phyloP scores from a whole-genome alignment of 1,140 invertebrate species.

The Drosophila lacteicornis region DNA sequence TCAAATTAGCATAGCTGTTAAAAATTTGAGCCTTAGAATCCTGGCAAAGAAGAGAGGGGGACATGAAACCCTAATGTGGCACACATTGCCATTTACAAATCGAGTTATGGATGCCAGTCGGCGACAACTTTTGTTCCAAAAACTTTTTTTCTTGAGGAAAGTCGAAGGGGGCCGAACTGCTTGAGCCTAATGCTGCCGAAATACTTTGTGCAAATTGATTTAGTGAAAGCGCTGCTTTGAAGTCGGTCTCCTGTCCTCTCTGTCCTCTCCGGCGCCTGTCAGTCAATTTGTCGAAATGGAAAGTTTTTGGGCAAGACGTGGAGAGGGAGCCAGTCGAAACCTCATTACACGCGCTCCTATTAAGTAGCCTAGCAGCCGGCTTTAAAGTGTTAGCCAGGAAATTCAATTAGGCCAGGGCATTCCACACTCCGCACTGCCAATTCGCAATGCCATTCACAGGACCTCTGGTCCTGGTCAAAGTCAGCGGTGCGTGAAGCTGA shows the following conservation, averaged over 20 bases:
- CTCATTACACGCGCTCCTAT: slow-evolving; percentile 53
- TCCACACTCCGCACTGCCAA: slow-evolving; percentile 28
- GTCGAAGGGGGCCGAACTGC: slow-evolving; percentile 4
- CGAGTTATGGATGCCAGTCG: slow-evolving; percentile 68
- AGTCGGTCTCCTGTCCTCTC: slow-evolving; percentile 27
- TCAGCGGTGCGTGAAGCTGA: slow-evolving; percentile 47
- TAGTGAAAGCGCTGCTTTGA: slow-evolving; percentile 72
- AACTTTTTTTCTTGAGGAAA: slow-evolving; percentile 26
- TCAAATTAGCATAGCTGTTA: slow-evolving; percentile 62
- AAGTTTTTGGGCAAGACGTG: slow-evolving; percentile 25
- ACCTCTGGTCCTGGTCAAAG: slow-evolving; percentile 3
- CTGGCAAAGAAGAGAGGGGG: not conserved
- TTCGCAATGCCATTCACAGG: slow-evolving; percentile 8
- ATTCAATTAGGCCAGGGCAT: slow-evolving; percentile 54
- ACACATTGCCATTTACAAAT: slow-evolving; percentile 57
- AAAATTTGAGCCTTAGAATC: slow-evolving; percentile 24
- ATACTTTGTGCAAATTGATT: slow-evolving; percentile 78
- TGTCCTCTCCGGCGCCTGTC: slow-evolving; percentile 5
- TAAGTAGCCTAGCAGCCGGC: slow-evolving; percentile 54
- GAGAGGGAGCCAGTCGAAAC: slow-evolving; percentile 24
- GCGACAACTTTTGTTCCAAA: slow-evolving; percentile 41
- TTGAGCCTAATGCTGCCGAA: slow-evolving; percentile 48
- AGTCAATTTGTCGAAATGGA: slow-evolving; percentile 60
- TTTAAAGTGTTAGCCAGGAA: slow-evolving; percentile 67
- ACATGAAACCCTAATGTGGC: slow-evolving; percentile 21